These are phyloP conservation scores for Ammodramus savannarum DNA, from an alignment of 2,113 vertebrate species.

Conservation along the genomic window DNA sequence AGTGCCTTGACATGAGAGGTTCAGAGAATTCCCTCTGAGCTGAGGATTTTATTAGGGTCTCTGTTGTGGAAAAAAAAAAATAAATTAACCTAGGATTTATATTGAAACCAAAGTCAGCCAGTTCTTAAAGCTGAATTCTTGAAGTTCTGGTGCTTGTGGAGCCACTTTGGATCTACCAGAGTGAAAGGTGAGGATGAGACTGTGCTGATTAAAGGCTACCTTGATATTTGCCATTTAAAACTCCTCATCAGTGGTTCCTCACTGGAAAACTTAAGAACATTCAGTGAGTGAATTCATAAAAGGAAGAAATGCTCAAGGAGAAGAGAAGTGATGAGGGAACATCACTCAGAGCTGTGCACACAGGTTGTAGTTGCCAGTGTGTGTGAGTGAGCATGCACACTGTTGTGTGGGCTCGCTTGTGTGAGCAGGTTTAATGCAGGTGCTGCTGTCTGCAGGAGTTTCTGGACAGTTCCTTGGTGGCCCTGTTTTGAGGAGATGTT, in stretches of 20 bases:
- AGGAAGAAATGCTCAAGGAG: background rate
- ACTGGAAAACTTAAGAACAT: background rate
- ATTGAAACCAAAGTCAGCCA: background rate
- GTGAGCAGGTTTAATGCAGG: background rate
- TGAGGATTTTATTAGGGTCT: background rate
- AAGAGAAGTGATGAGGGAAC: background rate
- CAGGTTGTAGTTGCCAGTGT: background rate
- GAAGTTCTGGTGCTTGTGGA: background rate
- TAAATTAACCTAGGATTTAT: background rate
- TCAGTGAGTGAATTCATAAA: background rate
- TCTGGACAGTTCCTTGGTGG: background rate
- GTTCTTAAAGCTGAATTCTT: background rate
- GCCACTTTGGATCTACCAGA: background rate
- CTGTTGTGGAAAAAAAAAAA: background rate
- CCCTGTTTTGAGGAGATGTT: background rate
- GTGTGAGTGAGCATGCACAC: rapidly evolving
- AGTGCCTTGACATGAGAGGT: background rate
- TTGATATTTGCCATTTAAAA: background rate
- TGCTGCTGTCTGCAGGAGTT: background rate
- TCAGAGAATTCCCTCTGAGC: background rate
- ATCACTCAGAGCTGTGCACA: rapidly evolving
- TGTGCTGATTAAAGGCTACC: background rate
- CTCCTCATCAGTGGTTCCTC: background rate
- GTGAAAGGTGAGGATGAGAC: background rate
- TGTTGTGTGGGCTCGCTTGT: background rate